phyloP scores from a whole-genome alignment of 2,888 invertebrate genomes.

The Branchinecta sandiegonensis region DNA sequence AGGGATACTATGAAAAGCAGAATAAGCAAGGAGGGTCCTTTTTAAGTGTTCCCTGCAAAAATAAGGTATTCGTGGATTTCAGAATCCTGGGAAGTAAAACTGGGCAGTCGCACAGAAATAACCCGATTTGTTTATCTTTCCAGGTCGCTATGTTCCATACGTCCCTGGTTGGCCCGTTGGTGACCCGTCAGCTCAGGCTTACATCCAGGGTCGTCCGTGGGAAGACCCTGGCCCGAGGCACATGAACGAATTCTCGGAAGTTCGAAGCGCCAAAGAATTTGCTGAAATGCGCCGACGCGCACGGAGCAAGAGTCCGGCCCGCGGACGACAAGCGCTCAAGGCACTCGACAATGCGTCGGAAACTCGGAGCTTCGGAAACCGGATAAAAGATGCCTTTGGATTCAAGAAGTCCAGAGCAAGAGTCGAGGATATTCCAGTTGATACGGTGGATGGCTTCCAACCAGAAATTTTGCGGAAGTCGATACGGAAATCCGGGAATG shows the following conservation, averaged over 20 bases:
- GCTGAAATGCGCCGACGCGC: conserved; percentile 25
- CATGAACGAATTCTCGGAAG: background rate
- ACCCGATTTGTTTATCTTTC: background rate
- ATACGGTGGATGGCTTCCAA: background rate
- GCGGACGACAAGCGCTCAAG: conserved; percentile 19
- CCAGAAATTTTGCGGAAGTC: background rate
- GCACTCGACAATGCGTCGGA: background rate
- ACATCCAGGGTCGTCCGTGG: background rate
- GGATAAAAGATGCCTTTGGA: background rate
- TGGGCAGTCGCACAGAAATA: too few relatives aligned
- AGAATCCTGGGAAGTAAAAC: too few relatives aligned
- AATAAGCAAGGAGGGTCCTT: too few relatives aligned
- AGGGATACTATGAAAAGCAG: too few relatives aligned
- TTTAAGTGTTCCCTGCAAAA: too few relatives aligned
- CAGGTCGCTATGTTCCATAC: background rate
- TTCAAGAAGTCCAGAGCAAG: background rate
- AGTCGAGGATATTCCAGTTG: background rate
- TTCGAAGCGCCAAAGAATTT: background rate
- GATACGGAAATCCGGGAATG: conserved; percentile 16
- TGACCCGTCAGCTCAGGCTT: background rate
- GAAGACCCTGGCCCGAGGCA: background rate
- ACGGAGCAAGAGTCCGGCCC: conserved; percentile 28
- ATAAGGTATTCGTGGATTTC: too few relatives aligned
- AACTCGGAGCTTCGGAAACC: conserved; percentile 2
- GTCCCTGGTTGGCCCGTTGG: conserved; percentile 4